Evolutionary conservation across 2,113 vertebrate genomes (phyloP).

Genomic region (Petroica traversi): DNA sequence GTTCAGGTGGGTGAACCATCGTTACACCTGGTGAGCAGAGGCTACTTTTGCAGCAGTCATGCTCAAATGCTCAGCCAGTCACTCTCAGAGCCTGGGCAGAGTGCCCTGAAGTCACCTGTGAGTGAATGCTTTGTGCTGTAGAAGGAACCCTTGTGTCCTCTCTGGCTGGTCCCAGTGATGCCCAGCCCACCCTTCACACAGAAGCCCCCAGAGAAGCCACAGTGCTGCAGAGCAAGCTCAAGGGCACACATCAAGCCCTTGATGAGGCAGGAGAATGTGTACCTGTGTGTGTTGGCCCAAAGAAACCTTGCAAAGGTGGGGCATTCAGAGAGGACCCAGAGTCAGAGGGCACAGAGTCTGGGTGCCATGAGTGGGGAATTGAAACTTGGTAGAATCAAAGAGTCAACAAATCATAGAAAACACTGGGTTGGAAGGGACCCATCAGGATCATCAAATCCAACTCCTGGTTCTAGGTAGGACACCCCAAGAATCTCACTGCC

Average conservation of each 20-base stretch:
- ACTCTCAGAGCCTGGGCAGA: not conserved
- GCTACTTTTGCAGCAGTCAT: rapidly evolving
- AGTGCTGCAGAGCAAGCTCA: not conserved
- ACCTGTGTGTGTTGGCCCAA: not conserved
- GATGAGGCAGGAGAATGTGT: not conserved
- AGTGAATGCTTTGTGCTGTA: not conserved
- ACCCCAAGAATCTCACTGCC: not conserved
- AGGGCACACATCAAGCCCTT: not conserved
- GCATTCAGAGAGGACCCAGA: not conserved
- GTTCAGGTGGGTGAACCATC: not conserved
- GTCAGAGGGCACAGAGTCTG: not conserved
- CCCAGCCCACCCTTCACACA: not conserved
- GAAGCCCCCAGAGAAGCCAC: not conserved
- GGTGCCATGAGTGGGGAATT: not conserved
- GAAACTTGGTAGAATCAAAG: not conserved
- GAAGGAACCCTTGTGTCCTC: rapidly evolving
- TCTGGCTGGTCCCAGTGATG: rapidly evolving
- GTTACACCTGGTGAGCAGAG: not conserved
- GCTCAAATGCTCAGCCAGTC: not conserved
- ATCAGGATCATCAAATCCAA: not conserved
- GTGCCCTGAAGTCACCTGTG: not conserved
- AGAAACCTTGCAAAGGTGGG: not conserved
- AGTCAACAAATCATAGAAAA: not conserved
- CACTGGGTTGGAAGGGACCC: not conserved
- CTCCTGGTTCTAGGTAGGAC: not conserved